Base-by-base conservation (phyloP, 2,888 invertebrate species). In the Branchinecta sandiegonensis region DNA sequence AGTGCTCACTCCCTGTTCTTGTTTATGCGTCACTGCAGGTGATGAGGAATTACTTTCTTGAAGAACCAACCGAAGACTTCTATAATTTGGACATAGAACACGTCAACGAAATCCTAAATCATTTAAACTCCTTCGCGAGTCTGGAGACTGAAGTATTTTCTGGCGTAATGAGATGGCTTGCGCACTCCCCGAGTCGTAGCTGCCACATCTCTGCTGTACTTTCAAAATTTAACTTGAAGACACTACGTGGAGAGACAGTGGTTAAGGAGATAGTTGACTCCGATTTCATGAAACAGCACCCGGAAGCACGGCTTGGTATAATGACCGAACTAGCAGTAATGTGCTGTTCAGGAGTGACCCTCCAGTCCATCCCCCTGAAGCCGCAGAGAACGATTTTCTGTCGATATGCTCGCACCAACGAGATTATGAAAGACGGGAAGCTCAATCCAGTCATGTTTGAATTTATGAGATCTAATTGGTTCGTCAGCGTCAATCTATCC, bases 131-230 rank as follows among this genome's bases (percentile, higher is more conserved):
- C 8, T 56, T 56, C 63, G 23, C 12, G n/a, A 8, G n/a, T 56
- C 63, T 56, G n/a, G 63, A 56, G 63, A 56, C 63, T 56, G 63
- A 56, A 56, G 63, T 56, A 17, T 56, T 56, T 56, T 23, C n/a
- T 17, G 63, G 14, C 23, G 63, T 56, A 17, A 56, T 56, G 63
- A 56, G 23, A 56, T 56, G 63, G 63, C 63, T 56, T 56, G n/a
- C 63, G 8, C 23, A 56, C 63, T 17, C n/a, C n/a, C 14, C n/a
- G 9, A 56, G 10, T 1, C n/a, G 63, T 17, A 56, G 23, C 23
- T n/a, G 23, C n/a, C 23, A 56, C 63, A 23, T 56, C 9, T n/a
- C 63, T 8, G 23, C n/a, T 9, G 9, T 56, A n/a, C 63, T 56
- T 10, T n/a, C n/a, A n/a, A 17, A 56, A n/a, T 56, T 56, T 56